phyloP scores from a whole-genome alignment of 2,888 invertebrate species.

The Catocala sponsa region DNA sequence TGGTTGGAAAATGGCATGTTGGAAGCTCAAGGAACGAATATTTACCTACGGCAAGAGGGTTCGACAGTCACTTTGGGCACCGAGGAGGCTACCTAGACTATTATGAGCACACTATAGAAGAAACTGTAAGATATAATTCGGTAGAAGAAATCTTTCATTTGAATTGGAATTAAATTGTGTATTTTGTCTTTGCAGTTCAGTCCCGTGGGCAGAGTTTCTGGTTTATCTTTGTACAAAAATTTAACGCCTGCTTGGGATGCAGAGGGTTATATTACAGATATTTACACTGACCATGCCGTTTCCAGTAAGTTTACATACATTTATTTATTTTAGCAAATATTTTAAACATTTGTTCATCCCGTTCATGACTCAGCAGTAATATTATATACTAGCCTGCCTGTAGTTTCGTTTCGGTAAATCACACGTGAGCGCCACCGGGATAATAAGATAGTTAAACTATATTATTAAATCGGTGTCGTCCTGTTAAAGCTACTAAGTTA shows the following conservation, averaged over 20 bases:
- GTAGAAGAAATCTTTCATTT: no score
- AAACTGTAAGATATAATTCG: conserved; percentile 59
- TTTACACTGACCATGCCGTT: conserved; percentile 90
- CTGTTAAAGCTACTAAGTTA: no score
- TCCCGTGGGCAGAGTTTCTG: conserved; percentile 65
- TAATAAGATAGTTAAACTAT: no score
- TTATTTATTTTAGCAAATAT: neutral
- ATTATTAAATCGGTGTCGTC: no score
- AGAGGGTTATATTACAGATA: conserved; percentile 91
- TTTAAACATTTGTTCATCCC: no score
- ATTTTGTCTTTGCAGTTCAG: conserved; percentile 55
- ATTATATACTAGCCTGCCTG: no score
- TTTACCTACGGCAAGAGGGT: conserved; percentile 92
- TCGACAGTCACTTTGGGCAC: conserved; percentile 95
- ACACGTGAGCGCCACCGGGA: no score
- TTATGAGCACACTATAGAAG: conserved; percentile 86
- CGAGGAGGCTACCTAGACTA: conserved; percentile 95
- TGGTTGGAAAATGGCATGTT: conserved; percentile 94
- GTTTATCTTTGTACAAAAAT: conserved; percentile 86
- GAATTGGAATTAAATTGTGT: neutral
- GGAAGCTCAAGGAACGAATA: conserved; percentile 86
- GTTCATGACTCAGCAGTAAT: no score
- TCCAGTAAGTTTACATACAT: conserved; percentile 65
- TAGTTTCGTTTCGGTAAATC: no score
- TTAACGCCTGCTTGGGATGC: conserved; percentile 85